Evolutionary conservation across 2,797 vertebrate species (phyloP).

Genomic region (Sphenodon punctatus): DNA sequence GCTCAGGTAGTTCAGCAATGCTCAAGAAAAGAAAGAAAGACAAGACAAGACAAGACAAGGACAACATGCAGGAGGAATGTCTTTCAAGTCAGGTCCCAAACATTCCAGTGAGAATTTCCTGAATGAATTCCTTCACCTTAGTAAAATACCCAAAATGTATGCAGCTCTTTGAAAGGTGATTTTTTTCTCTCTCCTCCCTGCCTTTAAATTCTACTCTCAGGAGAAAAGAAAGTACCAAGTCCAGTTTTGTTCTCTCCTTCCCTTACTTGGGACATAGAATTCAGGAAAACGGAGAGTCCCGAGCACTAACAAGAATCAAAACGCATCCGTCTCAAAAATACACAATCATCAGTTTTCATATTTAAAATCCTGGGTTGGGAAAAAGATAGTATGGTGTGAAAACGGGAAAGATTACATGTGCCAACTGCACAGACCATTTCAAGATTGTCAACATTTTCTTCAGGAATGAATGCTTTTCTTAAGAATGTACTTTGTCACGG

Average conservation of each 20-base stretch:
- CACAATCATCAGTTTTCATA: neutral
- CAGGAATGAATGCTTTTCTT: neutral
- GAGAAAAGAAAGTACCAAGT: neutral
- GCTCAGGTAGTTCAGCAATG: constrained; percentile 65
- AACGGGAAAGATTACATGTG: neutral
- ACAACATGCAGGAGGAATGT: constrained; percentile 68
- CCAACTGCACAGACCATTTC: neutral
- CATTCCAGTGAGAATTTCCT: neutral
- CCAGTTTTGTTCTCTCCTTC: neutral
- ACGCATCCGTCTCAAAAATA: neutral
- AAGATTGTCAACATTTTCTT: neutral
- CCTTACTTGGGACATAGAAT: neutral
- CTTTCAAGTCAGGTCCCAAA: neutral
- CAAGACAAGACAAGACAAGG: constrained; percentile 63
- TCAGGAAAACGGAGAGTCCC: neutral
- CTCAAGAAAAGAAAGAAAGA: no score
- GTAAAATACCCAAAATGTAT: neutral
- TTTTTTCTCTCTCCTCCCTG: no score
- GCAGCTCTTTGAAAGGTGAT: neutral
- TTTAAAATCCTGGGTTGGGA: neutral
- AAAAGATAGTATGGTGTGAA: neutral
- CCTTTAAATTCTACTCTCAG: constrained; percentile 1
- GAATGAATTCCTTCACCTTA: neutral
- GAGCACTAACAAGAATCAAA: neutral
- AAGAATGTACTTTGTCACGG: neutral